These are phyloP conservation scores for Chrysolina oricalcia DNA, from an alignment of 2,888 invertebrate species.

Conservation along the genomic window DNA sequence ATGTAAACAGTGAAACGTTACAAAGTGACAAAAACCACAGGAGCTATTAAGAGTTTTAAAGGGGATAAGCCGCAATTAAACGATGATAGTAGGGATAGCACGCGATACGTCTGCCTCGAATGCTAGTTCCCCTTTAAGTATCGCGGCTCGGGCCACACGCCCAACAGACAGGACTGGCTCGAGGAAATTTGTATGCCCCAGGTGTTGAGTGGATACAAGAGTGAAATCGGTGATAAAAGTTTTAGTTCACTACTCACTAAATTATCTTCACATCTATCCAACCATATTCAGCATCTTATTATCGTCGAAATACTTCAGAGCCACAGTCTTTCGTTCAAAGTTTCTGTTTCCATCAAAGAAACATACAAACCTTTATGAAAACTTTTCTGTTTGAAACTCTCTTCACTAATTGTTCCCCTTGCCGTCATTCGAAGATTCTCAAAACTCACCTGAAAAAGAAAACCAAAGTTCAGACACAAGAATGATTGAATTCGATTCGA, in stretches of 20 bases:
- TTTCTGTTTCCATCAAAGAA: no score
- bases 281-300: no score
- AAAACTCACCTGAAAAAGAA: slow-evolving; percentile 9
- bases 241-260: no score
- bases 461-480: neutral
- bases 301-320: no score
- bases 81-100: slow-evolving; percentile 59
- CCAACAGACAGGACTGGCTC: slow-evolving; percentile 39
- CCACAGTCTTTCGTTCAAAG: no score
- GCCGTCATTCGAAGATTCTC: neutral
- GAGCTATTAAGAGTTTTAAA: slow-evolving; percentile 64
- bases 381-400: no score
- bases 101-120: slow-evolving; percentile 50
- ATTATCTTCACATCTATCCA: no score
- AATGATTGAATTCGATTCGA: no score
- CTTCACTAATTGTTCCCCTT: no score
- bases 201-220: neutral
- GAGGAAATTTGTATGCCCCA: neutral
- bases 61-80: slow-evolving; percentile 62
- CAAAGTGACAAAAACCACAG: slow-evolving; percentile 65
- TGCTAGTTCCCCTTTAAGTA: slow-evolving; percentile 47
- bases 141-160: slow-evolving; percentile 47
- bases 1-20: slow-evolving; percentile 59
- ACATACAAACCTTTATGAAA: no score
- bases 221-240: no score